Base-by-base conservation (phyloP, 2,888 invertebrate genomes). In the Marasmarcha lunaedactyla region DNA sequence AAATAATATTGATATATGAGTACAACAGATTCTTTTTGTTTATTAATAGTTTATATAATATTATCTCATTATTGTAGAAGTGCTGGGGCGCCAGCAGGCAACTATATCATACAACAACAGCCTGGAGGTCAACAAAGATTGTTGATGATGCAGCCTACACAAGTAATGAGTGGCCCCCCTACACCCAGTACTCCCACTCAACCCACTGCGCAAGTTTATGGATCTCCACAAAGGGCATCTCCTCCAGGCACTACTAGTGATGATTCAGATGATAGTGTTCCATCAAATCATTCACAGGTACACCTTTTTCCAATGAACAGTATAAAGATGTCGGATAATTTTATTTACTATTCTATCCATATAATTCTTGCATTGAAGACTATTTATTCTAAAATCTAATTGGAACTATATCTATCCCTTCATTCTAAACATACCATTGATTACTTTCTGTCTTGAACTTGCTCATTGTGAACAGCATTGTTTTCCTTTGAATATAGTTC, bases 211-310 rank as follows among this genome's bases (percentile, higher is more conserved):
- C 70, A 73, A 1, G 70, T 78, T 1, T 84, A 81, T 54, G 76
- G 84, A 20, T 89, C 88, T 55, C 86, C 90, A 41, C 85, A 87
- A 62, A 77, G 89, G 44, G 84, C 87, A 42, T 89, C 89, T 9
- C 89, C 89, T 25, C 89, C 89, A 4, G 87, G 87, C 47, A 91
- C 91, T 37, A 94, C 93, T 26, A 93, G 92, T 70, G 94, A 94
- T 68, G 94, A 94, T 64, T 93, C 93, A 53, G 94, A 94, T 73
- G 94, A 94, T 63, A 91, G 90, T 69, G 81, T 83, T 35, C 83
- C 83, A 44, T 91, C 91, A 40, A 91, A 91, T 67, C 84, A 84
- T 52, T 81, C 84, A 43, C 84, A 84, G 70, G 84, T 84, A 64
- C 7, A 25, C 5, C 5, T 25, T 10, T 25, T 25, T 25, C 10